Conservation (phyloP, 2,113 vertebrate genomes). For the Pica pica region DNA sequence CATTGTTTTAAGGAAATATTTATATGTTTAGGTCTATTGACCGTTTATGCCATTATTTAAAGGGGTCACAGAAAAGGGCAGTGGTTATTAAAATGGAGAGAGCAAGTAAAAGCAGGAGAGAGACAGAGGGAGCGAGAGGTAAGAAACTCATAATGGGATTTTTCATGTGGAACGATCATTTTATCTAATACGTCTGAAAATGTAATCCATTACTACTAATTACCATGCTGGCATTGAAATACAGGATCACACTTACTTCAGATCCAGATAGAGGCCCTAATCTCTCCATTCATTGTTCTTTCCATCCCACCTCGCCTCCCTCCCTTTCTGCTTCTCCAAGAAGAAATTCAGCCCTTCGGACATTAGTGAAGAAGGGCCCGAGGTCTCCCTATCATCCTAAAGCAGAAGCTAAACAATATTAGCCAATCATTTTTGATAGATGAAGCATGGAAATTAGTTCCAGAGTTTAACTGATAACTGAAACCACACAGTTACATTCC, state of each 20-base stretch:
- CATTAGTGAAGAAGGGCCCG: slow-evolving; percentile 68
- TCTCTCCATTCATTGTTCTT: slow-evolving; percentile 58
- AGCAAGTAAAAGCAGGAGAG: slow-evolving; percentile 12
- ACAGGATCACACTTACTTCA: slow-evolving; percentile 50
- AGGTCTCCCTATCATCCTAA: slow-evolving; percentile 84
- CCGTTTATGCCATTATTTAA: slow-evolving; percentile 43
- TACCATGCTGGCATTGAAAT: slow-evolving; percentile 80
- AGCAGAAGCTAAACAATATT: slow-evolving; percentile 85
- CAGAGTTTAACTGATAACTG: slow-evolving; percentile 93
- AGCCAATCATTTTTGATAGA: slow-evolving; percentile 88
- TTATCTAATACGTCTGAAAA: slow-evolving; percentile 84
- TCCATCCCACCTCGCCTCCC: slow-evolving; percentile 13
- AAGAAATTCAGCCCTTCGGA: slow-evolving; percentile 70
- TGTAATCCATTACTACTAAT: slow-evolving; percentile 87
- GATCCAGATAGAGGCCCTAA: slow-evolving; percentile 49
- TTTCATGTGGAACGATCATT: slow-evolving; percentile 80
- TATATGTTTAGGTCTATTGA: slow-evolving; percentile 58
- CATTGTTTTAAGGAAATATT: slow-evolving; percentile 51
- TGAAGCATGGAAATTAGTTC: slow-evolving; percentile 93
- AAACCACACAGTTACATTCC: slow-evolving; percentile 88
- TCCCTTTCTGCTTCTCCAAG: slow-evolving; percentile 47
- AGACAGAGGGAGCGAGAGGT: slow-evolving; percentile 21
- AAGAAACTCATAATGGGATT: slow-evolving; percentile 78
- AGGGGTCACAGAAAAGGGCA: slow-evolving; percentile 64
- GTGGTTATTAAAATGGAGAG: slow-evolving; percentile 66